These are phyloP conservation scores for Sphinx pinastri DNA, from an alignment of 2,888 invertebrate genomes.

Conservation along the genomic window DNA sequence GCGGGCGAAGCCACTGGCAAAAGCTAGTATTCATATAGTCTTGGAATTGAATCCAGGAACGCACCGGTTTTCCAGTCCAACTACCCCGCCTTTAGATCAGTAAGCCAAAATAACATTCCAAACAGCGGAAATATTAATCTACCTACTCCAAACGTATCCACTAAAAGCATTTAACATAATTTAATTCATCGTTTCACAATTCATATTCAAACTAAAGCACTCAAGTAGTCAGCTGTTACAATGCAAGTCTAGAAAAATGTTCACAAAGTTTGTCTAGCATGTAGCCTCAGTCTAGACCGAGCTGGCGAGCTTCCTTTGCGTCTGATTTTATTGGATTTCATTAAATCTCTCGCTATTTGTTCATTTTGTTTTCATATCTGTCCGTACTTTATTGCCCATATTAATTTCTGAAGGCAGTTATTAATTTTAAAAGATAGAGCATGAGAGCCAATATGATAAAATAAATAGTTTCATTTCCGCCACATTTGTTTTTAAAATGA, in stretches of 20 bases:
- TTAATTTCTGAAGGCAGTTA: neutral
- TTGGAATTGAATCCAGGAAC: too few relatives aligned
- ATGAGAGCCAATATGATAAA: neutral
- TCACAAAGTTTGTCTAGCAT: neutral
- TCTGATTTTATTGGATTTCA: constrained; percentile 16
- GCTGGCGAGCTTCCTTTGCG: neutral
- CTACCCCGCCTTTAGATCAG: too few relatives aligned
- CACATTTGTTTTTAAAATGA: neutral
- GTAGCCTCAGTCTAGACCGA: constrained; percentile 1
- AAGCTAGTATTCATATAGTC: too few relatives aligned
- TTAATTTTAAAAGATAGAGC: neutral
- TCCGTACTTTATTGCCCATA: neutral
- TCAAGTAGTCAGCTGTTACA: constrained; percentile 15
- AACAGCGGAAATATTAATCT: too few relatives aligned
- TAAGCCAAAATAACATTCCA: too few relatives aligned
- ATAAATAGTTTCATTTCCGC: neutral
- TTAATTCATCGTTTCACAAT: neutral
- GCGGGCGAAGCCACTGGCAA: too few relatives aligned
- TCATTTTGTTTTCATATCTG: neutral
- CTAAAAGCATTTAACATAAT: too few relatives aligned
- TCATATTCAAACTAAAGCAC: constrained; percentile 4
- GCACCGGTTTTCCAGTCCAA: too few relatives aligned
- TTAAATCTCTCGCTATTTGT: constrained; percentile 12
- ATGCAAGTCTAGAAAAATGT: constrained; percentile 7
- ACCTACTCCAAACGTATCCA: too few relatives aligned